phyloP scores from a whole-genome alignment of 2,888 invertebrate species.

The Drosophila pegasa region DNA sequence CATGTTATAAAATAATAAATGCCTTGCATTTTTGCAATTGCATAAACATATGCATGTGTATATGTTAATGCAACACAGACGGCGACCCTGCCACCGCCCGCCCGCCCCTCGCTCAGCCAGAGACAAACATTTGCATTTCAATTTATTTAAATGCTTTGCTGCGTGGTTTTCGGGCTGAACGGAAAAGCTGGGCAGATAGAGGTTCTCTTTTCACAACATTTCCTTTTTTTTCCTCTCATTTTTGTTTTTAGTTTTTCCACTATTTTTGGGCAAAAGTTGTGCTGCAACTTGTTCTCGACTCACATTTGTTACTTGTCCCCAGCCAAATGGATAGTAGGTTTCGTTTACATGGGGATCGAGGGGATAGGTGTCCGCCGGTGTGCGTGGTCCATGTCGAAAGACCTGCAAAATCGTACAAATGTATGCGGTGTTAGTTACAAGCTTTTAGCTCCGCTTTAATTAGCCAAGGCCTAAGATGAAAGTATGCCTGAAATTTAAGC shows the following conservation, averaged over 20 bases:
- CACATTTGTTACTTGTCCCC: conserved; percentile 93
- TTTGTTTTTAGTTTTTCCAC: conserved; percentile 15
- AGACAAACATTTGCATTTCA: conserved; percentile 75
- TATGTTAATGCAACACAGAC: conserved; percentile 73
- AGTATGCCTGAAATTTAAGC: background rate
- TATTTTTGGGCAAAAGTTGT: conserved; percentile 53
- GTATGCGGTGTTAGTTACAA: conserved; percentile 42
- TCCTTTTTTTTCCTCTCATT: conserved; percentile 3
- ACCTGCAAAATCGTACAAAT: conserved; percentile 85
- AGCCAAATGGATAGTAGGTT: conserved; percentile 90
- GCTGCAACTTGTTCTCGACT: conserved; percentile 79
- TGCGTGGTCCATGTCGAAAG: conserved; percentile 92
- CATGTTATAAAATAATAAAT: conserved; percentile 79
- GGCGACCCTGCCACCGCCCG: background rate
- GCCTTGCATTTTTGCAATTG: conserved; percentile 80
- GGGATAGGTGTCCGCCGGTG: conserved; percentile 91
- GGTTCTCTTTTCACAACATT: conserved; percentile 15
- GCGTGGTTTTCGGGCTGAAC: conserved; percentile 52
- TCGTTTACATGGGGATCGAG: conserved; percentile 89
- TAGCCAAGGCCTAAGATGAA: conserved; percentile 14
- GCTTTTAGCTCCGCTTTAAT: conserved; percentile 32
- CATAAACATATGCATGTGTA: conserved; percentile 79
- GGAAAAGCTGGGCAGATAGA: conserved; percentile 9
- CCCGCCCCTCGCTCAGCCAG: conserved; percentile 12
- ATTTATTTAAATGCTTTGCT: conserved; percentile 80